A percentile compares a stretch with the other conserved stretches of the same genome.
These are phyloP conservation scores for Dilophus febrilis DNA, from an alignment of 2,888 invertebrate species.

Conservation along the genomic window DNA sequence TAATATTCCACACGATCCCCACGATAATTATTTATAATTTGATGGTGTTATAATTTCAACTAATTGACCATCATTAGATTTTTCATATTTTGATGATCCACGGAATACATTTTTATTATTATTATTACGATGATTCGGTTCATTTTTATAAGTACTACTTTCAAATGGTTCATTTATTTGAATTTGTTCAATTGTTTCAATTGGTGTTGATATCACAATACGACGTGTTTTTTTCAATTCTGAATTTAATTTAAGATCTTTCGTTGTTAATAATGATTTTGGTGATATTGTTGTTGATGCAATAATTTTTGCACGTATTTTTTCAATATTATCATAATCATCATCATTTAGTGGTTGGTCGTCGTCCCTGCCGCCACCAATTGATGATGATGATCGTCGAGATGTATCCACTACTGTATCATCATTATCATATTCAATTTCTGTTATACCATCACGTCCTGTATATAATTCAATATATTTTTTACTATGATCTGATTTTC, in stretches of 20 bases:
- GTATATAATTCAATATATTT: constrained; percentile 34
- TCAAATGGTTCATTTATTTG: constrained; percentile 19
- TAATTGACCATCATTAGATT: neutral
- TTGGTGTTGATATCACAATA: constrained; percentile 41
- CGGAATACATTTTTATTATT: too few relatives aligned
- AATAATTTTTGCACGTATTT: constrained; percentile 33
- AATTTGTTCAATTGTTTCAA: constrained; percentile 41
- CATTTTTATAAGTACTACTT: neutral
- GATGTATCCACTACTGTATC: constrained; percentile 13
- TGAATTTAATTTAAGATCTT: constrained; percentile 9
- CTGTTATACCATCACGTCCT: constrained; percentile 29
- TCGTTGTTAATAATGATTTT: constrained; percentile 31
- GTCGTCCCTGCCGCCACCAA: too few relatives aligned
- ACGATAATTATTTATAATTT: neutral
- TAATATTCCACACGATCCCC: too few relatives aligned
- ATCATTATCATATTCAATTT: constrained; percentile 26
- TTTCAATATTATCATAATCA: constrained; percentile 25
- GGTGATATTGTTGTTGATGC: constrained; percentile 39
- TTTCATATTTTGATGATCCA: neutral
- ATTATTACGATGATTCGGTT: too few relatives aligned
- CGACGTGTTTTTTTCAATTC: constrained; percentile 41
- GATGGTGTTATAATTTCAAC: neutral
- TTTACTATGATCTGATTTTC: constrained; percentile 27
- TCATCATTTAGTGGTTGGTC: constrained; percentile 23
- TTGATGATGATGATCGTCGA: constrained; percentile 17